Evolutionary conservation across 2,888 invertebrate genomes (phyloP), one percentile per base, ranked within the genome.

Genomic region (Clepsis dumicolana): DNA sequence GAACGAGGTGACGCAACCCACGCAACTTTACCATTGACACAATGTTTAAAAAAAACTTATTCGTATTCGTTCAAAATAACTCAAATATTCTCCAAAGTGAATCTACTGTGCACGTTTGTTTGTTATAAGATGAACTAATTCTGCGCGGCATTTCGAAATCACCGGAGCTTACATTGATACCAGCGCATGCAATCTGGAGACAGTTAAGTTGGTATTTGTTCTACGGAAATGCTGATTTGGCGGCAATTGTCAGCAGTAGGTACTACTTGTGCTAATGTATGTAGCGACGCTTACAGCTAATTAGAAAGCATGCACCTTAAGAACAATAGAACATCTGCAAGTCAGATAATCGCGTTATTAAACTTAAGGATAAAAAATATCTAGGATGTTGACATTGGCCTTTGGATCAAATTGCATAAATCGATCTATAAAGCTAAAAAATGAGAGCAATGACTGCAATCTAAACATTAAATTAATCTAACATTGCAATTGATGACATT

Each of bases 111-210:
- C 66, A 66, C 61, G 66, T 71, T 74, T 71, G 71, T 63, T 61
- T 70, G 72, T 61, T 54, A 57, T 61, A 71, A 73, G 70, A 73
- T 73, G 72, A 77, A 74, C 71, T 71, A 73, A 74, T 74, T 75
- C 71, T 64, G 70, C 62, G 65, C 71, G 69, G 74, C 72, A 71
- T 70, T 70, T 72, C 76, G 75, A 72, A 77, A 65, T 75, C 77
- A 76, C 71, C 74, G 74, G 67, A 75, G 76, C 76, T 71, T 71
- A 70, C 73, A 73, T 70, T 72, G 73, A 75, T 76, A 77, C 54
- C 41, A 70, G 72, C 72, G 62, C 71, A 74, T 69, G 65, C 56
- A 71, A 64, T 70, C 57, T 57, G 63, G 72, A 68, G 68, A 70
- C 72, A 65, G 32, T 65, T 61, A 64, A 56, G 61, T 65, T 64